Conservation (phyloP, 2,113 vertebrate species). For the Lathamus discolor region DNA sequence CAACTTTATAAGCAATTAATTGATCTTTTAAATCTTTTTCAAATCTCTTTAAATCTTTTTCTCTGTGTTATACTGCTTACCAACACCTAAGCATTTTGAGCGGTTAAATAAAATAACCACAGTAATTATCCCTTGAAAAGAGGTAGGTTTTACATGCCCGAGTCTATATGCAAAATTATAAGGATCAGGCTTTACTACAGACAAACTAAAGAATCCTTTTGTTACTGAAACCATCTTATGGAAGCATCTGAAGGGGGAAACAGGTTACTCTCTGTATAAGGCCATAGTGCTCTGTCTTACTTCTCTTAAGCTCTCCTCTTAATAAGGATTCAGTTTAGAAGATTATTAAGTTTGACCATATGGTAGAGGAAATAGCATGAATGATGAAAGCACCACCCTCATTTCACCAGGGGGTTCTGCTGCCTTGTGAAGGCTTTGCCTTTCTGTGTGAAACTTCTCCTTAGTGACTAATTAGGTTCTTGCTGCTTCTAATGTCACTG, state of each 20-base stretch:
- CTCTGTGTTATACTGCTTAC: not conserved
- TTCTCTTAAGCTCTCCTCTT: not conserved
- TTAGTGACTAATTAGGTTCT: not conserved
- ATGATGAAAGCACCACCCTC: not conserved
- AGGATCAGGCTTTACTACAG: not conserved
- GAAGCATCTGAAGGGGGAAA: not conserved
- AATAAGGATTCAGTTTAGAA: not conserved
- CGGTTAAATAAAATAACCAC: not conserved
- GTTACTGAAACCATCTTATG: not conserved
- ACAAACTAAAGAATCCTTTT: not conserved
- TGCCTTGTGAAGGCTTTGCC: not conserved
- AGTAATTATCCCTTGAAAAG: not conserved
- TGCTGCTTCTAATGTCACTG: not conserved
- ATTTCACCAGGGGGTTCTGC: not conserved
- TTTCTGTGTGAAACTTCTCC: not conserved
- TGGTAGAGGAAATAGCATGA: not conserved
- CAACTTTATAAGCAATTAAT: not conserved
- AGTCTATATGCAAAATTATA: not conserved
- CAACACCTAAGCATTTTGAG: not conserved
- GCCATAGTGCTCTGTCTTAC: not conserved
- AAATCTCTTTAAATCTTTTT: not conserved
- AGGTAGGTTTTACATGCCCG: not conserved
- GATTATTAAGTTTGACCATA: not conserved
- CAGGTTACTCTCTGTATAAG: accelerated
- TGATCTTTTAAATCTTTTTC: not conserved